Evolutionary conservation across 2,888 invertebrate species (phyloP), one percentile per base, ranked within the genome.

Genomic region (Protodeltote pygarga): DNA sequence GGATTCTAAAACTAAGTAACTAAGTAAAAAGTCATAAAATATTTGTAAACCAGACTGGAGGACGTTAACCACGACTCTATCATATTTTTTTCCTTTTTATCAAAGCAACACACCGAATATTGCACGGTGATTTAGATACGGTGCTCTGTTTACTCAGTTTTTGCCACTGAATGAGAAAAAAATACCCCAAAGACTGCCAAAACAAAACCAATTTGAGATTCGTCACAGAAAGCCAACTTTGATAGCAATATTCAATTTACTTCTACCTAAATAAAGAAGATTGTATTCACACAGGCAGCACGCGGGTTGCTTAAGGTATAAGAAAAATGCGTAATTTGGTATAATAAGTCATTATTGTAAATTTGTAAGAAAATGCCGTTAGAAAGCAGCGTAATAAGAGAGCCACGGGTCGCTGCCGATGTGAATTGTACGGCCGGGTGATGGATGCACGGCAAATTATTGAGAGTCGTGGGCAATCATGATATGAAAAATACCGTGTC

Each of bases 311-410:
- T 52, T 51, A 46, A 57, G 59, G 51, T 54, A 59, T 45, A 64
- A 62, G 62, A 68, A 70, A 70, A 63, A 57, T 57, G 50, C 54
- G 63, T 71, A 74, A 77, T 78, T 78, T 71, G 48, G 53, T 53
- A 55, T 51, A 73, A 72, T 69, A 71, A 60, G 67, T 73, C 64
- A 75, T 77, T 79, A 77, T 54, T 60, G 65, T 69, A 63, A 69
- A 57, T 76, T 54, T 60, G 65, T 69, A 63, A 69, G 59, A 53
- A 50, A 62, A 67, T 63, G 44, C 77, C 71, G 74, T 77, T 79
- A 78, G 75, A 80, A 77, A 76, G 73, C 54, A 29, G 29, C 28
- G 60, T 75, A 76, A 78, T 73, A 62, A 65, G 63, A 61, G 71
- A 55, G 32, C 53, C 48, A 54, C 48, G 53, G 53, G 65, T 67